A percentile compares a stretch with the other conserved stretches of the same genome.
Conservation (phyloP, 2,888 invertebrate species). For the Callinectes sapidus region DNA sequence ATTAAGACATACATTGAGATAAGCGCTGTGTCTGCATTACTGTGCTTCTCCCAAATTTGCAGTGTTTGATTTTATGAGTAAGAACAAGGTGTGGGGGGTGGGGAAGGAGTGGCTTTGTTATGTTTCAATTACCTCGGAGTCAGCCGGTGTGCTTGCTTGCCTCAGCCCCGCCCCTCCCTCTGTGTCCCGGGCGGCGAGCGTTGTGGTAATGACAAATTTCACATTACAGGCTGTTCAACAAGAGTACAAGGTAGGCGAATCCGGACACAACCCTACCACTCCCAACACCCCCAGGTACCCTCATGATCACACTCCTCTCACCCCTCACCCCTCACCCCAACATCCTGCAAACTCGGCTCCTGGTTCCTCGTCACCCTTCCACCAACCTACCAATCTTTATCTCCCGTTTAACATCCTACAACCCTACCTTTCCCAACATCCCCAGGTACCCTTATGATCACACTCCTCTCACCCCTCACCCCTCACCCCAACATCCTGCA, state of each 20-base stretch:
- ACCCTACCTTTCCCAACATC: neutral
- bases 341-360: neutral
- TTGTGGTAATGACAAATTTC: conserved; percentile 25
- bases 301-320: neutral
- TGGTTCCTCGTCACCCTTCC: too few relatives aligned
- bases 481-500: neutral
- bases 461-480: too few relatives aligned
- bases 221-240: conserved; percentile 46
- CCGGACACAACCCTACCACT: neutral
- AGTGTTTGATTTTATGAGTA: neutral
- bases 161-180: neutral
- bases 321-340: neutral
- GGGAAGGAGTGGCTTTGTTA: neutral
- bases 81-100: neutral
- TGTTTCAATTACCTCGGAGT: neutral
- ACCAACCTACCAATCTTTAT: neutral
- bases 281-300: neutral
- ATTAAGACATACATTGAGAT: neutral
- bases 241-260: conserved; percentile 33
- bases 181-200: neutral
- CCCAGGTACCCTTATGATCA: neutral
- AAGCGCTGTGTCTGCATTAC: neutral
- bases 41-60: neutral
- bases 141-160: neutral
- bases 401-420: neutral